Evolutionary conservation across 2,113 vertebrate genomes (phyloP).

Genomic region (Athene cunicularia): DNA sequence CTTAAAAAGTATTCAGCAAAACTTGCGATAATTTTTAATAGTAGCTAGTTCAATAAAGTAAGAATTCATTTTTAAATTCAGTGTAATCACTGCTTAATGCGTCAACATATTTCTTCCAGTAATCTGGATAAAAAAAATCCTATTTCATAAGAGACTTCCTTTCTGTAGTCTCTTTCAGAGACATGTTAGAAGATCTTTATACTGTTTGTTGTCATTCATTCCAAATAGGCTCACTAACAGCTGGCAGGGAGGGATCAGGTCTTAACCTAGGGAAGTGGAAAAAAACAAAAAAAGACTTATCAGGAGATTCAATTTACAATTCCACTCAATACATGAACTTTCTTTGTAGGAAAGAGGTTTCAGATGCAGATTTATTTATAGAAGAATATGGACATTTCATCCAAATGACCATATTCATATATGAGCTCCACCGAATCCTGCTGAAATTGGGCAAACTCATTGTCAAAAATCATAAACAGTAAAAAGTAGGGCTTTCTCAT

Average conservation of each 20-base stretch:
- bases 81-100: background rate
- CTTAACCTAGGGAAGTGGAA: background rate
- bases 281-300: background rate
- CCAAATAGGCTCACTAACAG: background rate
- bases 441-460: background rate
- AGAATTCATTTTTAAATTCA: background rate
- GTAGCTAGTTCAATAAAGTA: background rate
- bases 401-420: background rate
- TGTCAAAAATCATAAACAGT: background rate
- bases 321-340: background rate
- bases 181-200: background rate
- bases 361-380: background rate
- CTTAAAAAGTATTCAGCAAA: background rate
- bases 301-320: background rate
- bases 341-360: background rate
- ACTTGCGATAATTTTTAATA: background rate
- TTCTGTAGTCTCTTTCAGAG: constrained; percentile 7
- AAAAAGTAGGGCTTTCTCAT: background rate
- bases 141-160: constrained; percentile 1
- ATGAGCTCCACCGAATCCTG: background rate
- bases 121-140: background rate
- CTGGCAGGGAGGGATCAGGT: background rate
- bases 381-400: background rate
- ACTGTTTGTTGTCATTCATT: background rate
- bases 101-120: background rate